Base-by-base conservation (phyloP, 2,113 vertebrate species). In the Pica pica region DNA sequence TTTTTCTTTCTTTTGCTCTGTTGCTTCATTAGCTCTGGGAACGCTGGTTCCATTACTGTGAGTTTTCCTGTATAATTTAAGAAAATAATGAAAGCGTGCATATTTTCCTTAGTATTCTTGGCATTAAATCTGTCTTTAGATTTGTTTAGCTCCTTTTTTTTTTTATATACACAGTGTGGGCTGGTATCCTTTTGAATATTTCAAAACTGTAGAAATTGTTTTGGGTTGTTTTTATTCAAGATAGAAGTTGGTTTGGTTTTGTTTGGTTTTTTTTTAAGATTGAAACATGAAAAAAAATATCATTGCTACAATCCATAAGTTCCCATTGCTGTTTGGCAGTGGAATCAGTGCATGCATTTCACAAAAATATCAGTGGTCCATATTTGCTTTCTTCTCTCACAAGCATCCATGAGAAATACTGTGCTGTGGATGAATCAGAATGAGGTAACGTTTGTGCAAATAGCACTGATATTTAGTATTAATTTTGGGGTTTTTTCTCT, bases 51-150 rank as follows among this genome's bases (percentile, higher is more conserved):
- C 96, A 97, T 98, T 98, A 98, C 98, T 98, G 96, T 95, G 95
- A 97, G 97, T 98, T 98, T 98, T 96, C 97, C 98, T 98, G 98
- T 98, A 98, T 99, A 98, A 97, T 97, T 97, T 97, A 93, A 96
- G 96, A 95, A 97, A 97, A 96, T 97, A 97, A 97, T 96, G 96
- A 97, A 97, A 97, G 83, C 55, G 2, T 93, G 86, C 94, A 96
- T 93, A 73, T 97, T 97, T 97, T 96, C 83, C 69, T 94, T 94
- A 60, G 18, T 67, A 20, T 89, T 89, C 94, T 93, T 95, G 83
- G 93, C 95, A 95, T 94, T 93, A 94, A 96, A 92, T 95, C 90
- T 92, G 94, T 95, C 95, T 96, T 94, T 93, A 94, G 71, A 95
- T 98, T 95, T 97, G 94, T 97, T 97, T 96, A 74, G 87, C 64